Conservation (phyloP, 2,888 invertebrate genomes). For the Thecocarcelia acutangulata region DNA sequence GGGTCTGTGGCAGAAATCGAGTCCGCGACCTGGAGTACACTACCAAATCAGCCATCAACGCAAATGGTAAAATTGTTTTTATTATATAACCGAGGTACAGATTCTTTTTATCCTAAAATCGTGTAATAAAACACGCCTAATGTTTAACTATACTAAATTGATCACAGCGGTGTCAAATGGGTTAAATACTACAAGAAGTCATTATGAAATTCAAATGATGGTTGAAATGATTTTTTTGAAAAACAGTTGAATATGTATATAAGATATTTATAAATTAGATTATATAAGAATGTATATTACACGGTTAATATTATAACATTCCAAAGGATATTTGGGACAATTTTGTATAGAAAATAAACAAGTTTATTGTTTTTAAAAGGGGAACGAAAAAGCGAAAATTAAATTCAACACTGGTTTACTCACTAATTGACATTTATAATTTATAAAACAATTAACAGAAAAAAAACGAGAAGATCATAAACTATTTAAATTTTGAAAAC, state of each 20-base stretch:
- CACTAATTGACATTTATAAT: constrained; percentile 55
- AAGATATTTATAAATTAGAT: constrained; percentile 4
- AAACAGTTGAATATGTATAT: too few species aligned
- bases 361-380: neutral
- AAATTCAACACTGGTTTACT: constrained; percentile 66
- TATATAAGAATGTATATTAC: constrained; percentile 22
- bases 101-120: too few species aligned
- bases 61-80: too few species aligned
- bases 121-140: too few species aligned
- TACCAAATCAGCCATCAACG: too few species aligned
- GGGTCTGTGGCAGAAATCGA: too few species aligned
- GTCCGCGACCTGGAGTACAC: too few species aligned
- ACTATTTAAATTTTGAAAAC: constrained; percentile 23
- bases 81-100: too few species aligned
- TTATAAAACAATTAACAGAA: constrained; percentile 28
- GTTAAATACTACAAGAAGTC: neutral
- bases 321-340: constrained; percentile 41
- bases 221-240: constrained; percentile 3
- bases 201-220: neutral
- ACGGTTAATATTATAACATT: constrained; percentile 50
- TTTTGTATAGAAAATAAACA: constrained; percentile 1
- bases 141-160: too few species aligned
- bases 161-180: too few species aligned
- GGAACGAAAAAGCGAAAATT: neutral
- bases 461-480: neutral